These are phyloP conservation scores for Typhlomys cinereus DNA, from an alignment of 2,113 vertebrate species.

Conservation along the genomic window DNA sequence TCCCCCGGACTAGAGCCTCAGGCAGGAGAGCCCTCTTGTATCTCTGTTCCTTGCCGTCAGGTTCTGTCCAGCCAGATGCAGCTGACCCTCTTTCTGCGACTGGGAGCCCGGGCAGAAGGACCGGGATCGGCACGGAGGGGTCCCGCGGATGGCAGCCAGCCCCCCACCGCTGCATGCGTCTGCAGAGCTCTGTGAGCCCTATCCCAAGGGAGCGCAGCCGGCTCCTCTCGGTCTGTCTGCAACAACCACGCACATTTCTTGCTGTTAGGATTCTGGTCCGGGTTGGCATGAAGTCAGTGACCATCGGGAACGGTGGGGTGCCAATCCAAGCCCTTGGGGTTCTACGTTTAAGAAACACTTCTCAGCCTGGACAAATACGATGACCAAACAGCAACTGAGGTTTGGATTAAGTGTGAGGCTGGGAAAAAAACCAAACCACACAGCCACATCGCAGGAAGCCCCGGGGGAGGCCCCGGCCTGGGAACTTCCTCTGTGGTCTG, in stretches of 20 bases:
- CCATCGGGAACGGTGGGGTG: background rate
- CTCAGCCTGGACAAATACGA: background rate
- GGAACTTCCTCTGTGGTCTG: background rate
- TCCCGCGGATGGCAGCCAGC: background rate
- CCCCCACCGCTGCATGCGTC: background rate
- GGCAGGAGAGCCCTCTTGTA: background rate
- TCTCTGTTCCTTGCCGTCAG: background rate
- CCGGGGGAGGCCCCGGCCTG: background rate
- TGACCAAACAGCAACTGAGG: background rate
- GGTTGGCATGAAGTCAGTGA: background rate
- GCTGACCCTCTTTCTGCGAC: background rate
- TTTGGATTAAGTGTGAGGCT: background rate
- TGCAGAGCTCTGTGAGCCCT: background rate
- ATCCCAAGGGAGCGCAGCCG: fast-evolving
- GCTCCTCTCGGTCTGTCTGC: background rate
- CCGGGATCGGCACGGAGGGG: background rate
- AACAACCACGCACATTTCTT: background rate
- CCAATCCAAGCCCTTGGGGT: background rate
- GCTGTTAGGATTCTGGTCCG: background rate
- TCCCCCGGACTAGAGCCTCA: background rate
- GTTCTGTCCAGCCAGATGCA: background rate
- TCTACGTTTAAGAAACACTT: background rate
- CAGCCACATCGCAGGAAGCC: fast-evolving
- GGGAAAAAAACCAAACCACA: background rate
- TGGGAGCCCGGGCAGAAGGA: background rate